A percentile compares a stretch with the other conserved stretches of the same genome.
Evolutionary conservation across 2,797 vertebrate genomes (phyloP).

Genomic region (Rhadinocentrus ornatus): DNA sequence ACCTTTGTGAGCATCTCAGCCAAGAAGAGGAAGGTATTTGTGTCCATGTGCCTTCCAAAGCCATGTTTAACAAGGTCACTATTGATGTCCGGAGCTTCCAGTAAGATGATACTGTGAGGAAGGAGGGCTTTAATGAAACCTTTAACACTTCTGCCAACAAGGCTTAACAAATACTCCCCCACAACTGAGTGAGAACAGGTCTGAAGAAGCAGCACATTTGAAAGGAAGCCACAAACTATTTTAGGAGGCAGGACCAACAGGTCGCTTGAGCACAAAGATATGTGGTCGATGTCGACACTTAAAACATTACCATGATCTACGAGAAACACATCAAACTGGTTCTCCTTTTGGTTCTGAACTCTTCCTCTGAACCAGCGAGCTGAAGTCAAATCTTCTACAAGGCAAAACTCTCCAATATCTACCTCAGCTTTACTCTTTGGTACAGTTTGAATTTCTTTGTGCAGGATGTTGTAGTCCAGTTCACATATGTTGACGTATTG

Average conservation of each 20-base stretch:
- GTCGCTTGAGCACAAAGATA: conserved; percentile 84
- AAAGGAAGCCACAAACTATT: conserved; percentile 88
- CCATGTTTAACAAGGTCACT: conserved; percentile 81
- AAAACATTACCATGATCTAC: conserved; percentile 88
- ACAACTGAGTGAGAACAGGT: conserved; percentile 80
- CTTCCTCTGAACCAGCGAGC: conserved; percentile 91
- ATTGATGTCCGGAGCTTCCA: conserved; percentile 88
- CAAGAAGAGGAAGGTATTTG: conserved; percentile 88
- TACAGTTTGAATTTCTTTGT: conserved; percentile 87
- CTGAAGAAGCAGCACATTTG: conserved; percentile 86
- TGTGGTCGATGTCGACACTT: conserved; percentile 68
- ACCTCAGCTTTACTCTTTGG: conserved; percentile 80
- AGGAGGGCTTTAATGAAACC: conserved; percentile 85
- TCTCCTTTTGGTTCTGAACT: conserved; percentile 81
- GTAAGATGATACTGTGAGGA: conserved; percentile 84
- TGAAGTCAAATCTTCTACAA: conserved; percentile 87
- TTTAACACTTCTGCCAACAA: conserved; percentile 83
- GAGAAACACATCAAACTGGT: conserved; percentile 84
- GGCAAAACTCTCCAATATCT: conserved; percentile 84
- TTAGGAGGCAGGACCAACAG: conserved; percentile 90
- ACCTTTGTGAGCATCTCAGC: conserved; percentile 84
- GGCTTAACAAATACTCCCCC: conserved; percentile 85
- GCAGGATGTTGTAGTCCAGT: conserved; percentile 91
- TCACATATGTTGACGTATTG: conserved; percentile 82
- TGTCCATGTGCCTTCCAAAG: conserved; percentile 88